Conservation (phyloP, 2,888 invertebrate genomes). For the Chaitophorus viminalis region DNA sequence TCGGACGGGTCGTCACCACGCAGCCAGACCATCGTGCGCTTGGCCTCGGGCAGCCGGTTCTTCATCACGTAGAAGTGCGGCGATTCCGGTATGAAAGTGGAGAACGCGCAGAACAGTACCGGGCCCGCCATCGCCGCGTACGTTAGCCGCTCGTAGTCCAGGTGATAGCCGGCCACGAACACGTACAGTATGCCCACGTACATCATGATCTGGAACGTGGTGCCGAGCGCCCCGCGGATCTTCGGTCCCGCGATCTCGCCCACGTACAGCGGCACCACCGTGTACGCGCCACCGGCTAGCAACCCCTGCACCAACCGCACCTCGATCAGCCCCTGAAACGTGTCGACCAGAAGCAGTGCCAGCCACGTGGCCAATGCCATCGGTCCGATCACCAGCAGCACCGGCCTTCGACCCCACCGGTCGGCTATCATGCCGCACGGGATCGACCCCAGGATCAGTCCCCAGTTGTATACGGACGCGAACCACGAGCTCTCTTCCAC, state of each 20-base stretch:
- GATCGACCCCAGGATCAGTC: conserved; percentile 64
- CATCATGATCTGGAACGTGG: conserved; percentile 63
- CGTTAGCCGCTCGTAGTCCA: conserved; percentile 67
- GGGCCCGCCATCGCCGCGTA: conserved; percentile 70
- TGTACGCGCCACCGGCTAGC: conserved; percentile 64
- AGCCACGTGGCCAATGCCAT: conserved; percentile 72
- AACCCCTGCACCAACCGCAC: conserved; percentile 64
- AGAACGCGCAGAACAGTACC: conserved; percentile 69
- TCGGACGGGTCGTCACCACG: conserved; percentile 38
- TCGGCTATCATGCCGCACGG: conserved; percentile 72
- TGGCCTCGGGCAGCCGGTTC: conserved; percentile 69
- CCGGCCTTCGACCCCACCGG: conserved; percentile 71
- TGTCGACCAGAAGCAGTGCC: conserved; percentile 59
- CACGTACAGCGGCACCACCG: conserved; percentile 64
- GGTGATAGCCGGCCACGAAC: conserved; percentile 63
- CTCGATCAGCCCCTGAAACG: conserved; percentile 60
- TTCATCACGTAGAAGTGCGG: conserved; percentile 73
- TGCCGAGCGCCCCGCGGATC: conserved; percentile 64
- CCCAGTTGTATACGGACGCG: conserved; percentile 63
- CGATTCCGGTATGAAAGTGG: conserved; percentile 73
- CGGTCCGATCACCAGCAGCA: conserved; percentile 70
- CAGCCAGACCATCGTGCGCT: conserved; percentile 63
- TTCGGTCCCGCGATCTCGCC: conserved; percentile 64
- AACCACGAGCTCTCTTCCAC: conserved; percentile 61
- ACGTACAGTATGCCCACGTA: conserved; percentile 64